Base-by-base conservation (phyloP, 2,113 vertebrate species). In the Aramus guarauna region DNA sequence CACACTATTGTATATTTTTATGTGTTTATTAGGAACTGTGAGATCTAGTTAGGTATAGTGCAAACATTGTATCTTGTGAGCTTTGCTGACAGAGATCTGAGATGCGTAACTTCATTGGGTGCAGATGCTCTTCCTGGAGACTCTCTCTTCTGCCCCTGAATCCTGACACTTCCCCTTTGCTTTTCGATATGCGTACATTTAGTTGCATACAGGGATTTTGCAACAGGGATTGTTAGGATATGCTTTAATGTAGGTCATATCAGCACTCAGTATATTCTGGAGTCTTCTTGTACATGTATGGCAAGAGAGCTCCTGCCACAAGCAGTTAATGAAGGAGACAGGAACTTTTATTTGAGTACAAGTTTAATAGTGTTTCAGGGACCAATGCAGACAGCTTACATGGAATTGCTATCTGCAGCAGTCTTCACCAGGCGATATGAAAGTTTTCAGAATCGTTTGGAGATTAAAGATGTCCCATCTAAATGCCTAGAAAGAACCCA, bases 1-100 rank as follows among this genome's bases (percentile, higher is more conserved):
- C 90, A 81, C 20, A 22, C n/a, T 9, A 63, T 67, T 85, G 30
- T 39, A 56, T 53, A 26, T 11, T 80, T 92, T 62, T 55, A 22
- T 76, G 24, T 76, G 26, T 75, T 94, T 84, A 84, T 62, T 73
- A 88, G 73, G 59, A 87, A 62, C 68, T 23, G 7, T 67, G 52
- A 91, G 47, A 90, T 96, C 94, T 94, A 92, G 95, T 93, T 83
- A 94, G 91, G 79, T 85, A n/a, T n/a, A 88, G 48, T 85, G 29
- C 36, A 90, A 81, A 26, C 55, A 89, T 85, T 96, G 93, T 50
- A 79, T 95, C 78, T 83, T 90, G 24, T 90, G 77, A 94, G 67
- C 32, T 80, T 69, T 93, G 34, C 80, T 94, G 50, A 58, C 82
- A 90, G 92, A 95, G 18, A 39, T 82, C 52, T 79, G 91, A 92